phyloP scores from a whole-genome alignment of 2,888 invertebrate species.

The Tineola bisselliella region DNA sequence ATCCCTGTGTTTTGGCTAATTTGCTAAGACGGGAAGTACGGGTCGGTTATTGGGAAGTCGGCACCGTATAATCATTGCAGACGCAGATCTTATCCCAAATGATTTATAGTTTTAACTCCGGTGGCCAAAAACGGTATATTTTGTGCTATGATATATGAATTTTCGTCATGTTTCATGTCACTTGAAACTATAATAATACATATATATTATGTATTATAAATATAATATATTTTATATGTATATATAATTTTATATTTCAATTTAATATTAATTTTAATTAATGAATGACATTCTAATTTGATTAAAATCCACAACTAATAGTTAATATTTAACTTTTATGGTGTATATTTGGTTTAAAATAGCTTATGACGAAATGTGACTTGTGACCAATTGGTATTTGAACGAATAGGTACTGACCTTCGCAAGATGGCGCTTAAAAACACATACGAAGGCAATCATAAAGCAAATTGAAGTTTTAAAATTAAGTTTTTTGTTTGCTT shows the following conservation, averaged over 20 bases:
- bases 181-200: too few species aligned
- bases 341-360: too few species aligned
- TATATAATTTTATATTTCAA: too few species aligned
- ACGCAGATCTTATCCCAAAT: conserved; percentile 62
- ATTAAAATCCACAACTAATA: too few species aligned
- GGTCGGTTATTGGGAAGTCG: conserved; percentile 58
- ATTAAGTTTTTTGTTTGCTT: background rate
- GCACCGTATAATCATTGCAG: conserved; percentile 59
- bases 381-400: background rate
- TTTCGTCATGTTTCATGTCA: too few species aligned
- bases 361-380: too few species aligned
- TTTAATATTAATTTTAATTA: too few species aligned
- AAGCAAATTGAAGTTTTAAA: background rate
- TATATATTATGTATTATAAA: too few species aligned
- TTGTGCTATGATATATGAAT: too few species aligned
- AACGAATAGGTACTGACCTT: background rate
- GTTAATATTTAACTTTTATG: too few species aligned
- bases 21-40: conserved; percentile 63
- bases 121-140: conserved; percentile 50
- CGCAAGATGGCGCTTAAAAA: background rate
- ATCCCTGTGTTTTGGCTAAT: conserved; percentile 47
- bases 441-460: background rate
- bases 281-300: too few species aligned
- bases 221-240: too few species aligned
- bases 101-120: conserved; percentile 64